Evolutionary conservation across 2,113 vertebrate genomes (phyloP).

Genomic region (Takifugu flavidus): DNA sequence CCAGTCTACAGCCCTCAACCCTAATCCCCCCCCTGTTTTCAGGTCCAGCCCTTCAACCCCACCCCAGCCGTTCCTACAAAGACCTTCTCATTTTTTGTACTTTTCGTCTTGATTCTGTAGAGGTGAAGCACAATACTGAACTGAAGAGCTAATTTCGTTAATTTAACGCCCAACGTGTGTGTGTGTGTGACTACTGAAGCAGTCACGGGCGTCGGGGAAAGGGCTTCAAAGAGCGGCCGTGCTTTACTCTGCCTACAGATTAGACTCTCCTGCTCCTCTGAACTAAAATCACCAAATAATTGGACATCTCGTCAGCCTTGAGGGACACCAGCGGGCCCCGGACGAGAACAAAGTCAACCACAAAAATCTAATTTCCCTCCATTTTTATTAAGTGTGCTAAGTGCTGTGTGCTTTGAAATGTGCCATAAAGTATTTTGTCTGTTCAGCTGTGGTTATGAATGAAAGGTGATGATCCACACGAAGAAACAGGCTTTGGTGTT

Average conservation of each 20-base stretch:
- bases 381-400: slow-evolving; percentile 48
- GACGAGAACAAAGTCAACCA: slow-evolving; percentile 30
- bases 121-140: slow-evolving; percentile 66
- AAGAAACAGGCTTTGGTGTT: slow-evolving; percentile 5
- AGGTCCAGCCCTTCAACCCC: slow-evolving; percentile 43
- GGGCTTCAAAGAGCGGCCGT: slow-evolving; percentile 61
- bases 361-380: slow-evolving; percentile 23
- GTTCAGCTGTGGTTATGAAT: slow-evolving; percentile 30
- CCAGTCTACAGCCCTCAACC: slow-evolving; percentile 19
- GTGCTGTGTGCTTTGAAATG: slow-evolving; percentile 41
- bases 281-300: slow-evolving; percentile 67
- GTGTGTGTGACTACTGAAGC: slow-evolving; percentile 31
- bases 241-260: slow-evolving; percentile 48
- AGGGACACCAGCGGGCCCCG: slow-evolving; percentile 48
- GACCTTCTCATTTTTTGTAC: slow-evolving; percentile 45
- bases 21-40: slow-evolving; percentile 18
- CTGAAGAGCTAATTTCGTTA: slow-evolving; percentile 55
- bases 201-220: slow-evolving; percentile 51
- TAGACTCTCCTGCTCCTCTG: slow-evolving; percentile 53
- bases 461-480: slow-evolving; percentile 18
- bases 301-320: slow-evolving; percentile 65
- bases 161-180: slow-evolving; percentile 37
- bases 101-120: slow-evolving; percentile 49
- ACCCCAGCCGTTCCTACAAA: slow-evolving; percentile 38
- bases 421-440: slow-evolving; percentile 39